phyloP scores from a whole-genome alignment of 2,888 invertebrate species.

The Tupiocoris notatus region DNA sequence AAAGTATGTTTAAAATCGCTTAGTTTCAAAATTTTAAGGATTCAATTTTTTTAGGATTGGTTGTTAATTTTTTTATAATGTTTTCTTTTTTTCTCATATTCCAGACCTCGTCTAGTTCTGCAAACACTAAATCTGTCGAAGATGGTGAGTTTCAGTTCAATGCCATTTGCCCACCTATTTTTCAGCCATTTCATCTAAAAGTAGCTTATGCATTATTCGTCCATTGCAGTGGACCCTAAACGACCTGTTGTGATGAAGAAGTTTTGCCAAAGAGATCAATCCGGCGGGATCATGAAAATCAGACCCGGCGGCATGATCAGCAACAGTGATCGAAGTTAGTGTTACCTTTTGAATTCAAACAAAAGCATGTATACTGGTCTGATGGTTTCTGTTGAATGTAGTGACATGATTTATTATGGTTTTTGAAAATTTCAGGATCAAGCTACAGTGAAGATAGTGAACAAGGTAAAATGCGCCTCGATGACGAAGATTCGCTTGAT shows the following conservation, averaged over 20 bases:
- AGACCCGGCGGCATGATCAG: conserved; percentile 34
- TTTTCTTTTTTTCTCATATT: no score
- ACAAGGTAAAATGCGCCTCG: background rate
- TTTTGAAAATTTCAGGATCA: conserved; percentile 17
- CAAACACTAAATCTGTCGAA: no score
- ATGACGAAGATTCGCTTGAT: conserved; percentile 13
- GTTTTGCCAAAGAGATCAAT: conserved; percentile 44
- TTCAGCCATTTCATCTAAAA: no score
- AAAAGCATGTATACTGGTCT: background rate
- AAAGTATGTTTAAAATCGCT: background rate
- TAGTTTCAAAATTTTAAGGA: no score
- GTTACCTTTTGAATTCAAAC: background rate
- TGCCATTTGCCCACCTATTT: no score
- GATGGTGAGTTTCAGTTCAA: no score
- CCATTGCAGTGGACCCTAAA: conserved; percentile 35
- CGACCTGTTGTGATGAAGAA: conserved; percentile 46
- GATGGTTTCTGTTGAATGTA: no score
- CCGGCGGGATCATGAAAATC: conserved; percentile 44
- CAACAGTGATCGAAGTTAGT: conserved; percentile 19
- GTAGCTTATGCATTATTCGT: background rate
- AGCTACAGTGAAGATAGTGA: conserved; percentile 13
- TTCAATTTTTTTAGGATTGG: no score
- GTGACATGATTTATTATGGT: no score
- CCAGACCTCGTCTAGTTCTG: no score
- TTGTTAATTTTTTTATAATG: no score